Evolutionary conservation across 2,888 invertebrate species (phyloP), one percentile per base, ranked within the genome.

Genomic region (Chymomyza procnemis): DNA sequence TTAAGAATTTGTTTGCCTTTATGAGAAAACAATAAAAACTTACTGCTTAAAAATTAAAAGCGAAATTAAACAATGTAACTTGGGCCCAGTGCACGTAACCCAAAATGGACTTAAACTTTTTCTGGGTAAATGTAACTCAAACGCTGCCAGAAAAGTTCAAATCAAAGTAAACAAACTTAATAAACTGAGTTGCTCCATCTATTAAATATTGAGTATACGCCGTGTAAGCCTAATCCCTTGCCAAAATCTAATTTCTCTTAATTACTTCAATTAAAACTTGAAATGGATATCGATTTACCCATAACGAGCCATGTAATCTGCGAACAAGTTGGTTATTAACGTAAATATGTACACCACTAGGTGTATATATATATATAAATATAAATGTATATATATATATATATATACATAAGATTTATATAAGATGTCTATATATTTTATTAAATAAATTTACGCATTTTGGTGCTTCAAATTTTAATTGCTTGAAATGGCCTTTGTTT

Each of bases 181-280:
- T 71, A 67, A 67, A 30, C 56, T 4, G 47, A 18, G 34, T 55
- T 14, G n/a, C n/a, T 30, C n/a, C 9, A 56, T 62, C 58, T 58
- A 50, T 61, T 60, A 60, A 71, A 66, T 61, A 70, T 57, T 59
- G 60, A 61, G 9, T 52, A 55, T 60, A 73, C 73, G 60, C 12
- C 54, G 22, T 8, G 47, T 41, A 26, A 19, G 14, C 26, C 3
- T 34, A 50, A 52, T 41, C 34, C 34, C 34, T 41, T 41, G 34
- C 34, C 34, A 41, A 41, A 41, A 41, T 16, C 59, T 60, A 50
- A 34, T 41, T 14, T 56, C 50, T 55, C 58, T 57, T 66, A 74
- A 77, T 76, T 65, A 61, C 64, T 30, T 61, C 63, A 66, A 69
- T 76, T 68, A 60, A 58, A 62, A 62, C 59, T 73, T 73, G 48